These are phyloP conservation scores for Polyploca ridens DNA, from an alignment of 2,888 invertebrate genomes.

Conservation along the genomic window DNA sequence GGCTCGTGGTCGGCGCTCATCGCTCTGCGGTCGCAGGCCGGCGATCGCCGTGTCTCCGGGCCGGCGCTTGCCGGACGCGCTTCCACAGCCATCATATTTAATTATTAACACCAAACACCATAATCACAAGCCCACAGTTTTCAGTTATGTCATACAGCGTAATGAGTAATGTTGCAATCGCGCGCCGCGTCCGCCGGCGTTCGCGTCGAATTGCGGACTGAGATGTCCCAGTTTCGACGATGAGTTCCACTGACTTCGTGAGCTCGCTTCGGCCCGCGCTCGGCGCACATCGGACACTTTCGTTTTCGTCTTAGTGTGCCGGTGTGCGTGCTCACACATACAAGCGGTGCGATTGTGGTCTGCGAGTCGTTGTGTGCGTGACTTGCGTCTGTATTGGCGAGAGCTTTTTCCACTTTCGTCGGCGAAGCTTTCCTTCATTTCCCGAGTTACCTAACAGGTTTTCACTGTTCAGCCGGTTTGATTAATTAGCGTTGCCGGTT, in stretches of 20 bases:
- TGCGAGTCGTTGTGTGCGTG: constrained; percentile 33
- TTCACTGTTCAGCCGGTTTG: constrained; percentile 50
- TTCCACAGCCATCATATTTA: constrained; percentile 83
- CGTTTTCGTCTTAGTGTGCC: constrained; percentile 77
- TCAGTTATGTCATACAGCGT: constrained; percentile 80
- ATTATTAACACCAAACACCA: constrained; percentile 73
- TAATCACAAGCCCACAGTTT: constrained; percentile 69
- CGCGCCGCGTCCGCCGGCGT: constrained; percentile 74
- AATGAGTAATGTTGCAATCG: constrained; percentile 59
- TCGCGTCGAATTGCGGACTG: constrained; percentile 84
- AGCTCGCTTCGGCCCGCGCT: constrained; percentile 80
- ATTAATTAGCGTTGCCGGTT: constrained; percentile 45
- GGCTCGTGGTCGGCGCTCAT: constrained; percentile 72
- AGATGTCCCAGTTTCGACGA: constrained; percentile 86
- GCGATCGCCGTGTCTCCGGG: constrained; percentile 56
- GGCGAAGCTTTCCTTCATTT: constrained; percentile 77
- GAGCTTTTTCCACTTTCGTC: constrained; percentile 82
- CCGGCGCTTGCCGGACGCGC: constrained; percentile 76
- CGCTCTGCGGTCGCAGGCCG: constrained; percentile 62
- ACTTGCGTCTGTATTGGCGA: constrained; percentile 41
- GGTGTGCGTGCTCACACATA: constrained; percentile 51
- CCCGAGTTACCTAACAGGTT: constrained; percentile 77
- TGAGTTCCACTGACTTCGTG: constrained; percentile 84
- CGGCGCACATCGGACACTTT: constrained; percentile 81
- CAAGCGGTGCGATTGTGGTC: constrained; percentile 7